Evolutionary conservation across 2,113 vertebrate genomes (phyloP).

Genomic region (Vidua chalybeata): DNA sequence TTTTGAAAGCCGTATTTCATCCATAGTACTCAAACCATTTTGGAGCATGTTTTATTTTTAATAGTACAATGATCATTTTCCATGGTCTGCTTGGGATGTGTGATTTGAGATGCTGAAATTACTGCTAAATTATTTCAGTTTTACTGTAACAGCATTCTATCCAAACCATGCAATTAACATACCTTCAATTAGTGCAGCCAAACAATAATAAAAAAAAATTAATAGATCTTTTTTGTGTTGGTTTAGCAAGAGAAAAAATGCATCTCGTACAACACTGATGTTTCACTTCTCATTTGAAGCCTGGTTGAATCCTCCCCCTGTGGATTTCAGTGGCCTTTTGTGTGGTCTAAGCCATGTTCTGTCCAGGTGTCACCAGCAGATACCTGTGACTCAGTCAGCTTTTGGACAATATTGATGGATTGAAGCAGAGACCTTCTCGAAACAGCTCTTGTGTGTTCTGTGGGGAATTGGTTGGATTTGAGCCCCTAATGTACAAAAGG

Average conservation of each 20-base stretch:
- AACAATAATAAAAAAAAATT: not conserved
- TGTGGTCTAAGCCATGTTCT: not conserved
- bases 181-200: not conserved
- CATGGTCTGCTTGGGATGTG: not conserved
- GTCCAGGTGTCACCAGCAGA: not conserved
- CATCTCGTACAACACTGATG: not conserved
- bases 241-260: not conserved
- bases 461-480: not conserved
- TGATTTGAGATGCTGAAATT: conserved; percentile 8
- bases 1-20: conserved; percentile 15
- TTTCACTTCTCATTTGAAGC: not conserved
- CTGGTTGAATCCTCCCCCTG: not conserved
- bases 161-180: not conserved
- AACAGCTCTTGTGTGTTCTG: not conserved
- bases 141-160: not conserved
- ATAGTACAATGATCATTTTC: conserved; percentile 28
- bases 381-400: not conserved
- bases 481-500: not conserved
- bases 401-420: not conserved
- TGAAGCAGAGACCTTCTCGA: not conserved
- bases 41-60: conserved; percentile 19
- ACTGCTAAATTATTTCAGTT: conserved; percentile 1
- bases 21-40: not conserved
- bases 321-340: not conserved
- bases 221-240: not conserved